Percentiles rank a stretch among this genome's conserved stretches.
phyloP scores from a whole-genome alignment of 2,797 vertebrate genomes.

The Arrhamphus sclerolepis region DNA sequence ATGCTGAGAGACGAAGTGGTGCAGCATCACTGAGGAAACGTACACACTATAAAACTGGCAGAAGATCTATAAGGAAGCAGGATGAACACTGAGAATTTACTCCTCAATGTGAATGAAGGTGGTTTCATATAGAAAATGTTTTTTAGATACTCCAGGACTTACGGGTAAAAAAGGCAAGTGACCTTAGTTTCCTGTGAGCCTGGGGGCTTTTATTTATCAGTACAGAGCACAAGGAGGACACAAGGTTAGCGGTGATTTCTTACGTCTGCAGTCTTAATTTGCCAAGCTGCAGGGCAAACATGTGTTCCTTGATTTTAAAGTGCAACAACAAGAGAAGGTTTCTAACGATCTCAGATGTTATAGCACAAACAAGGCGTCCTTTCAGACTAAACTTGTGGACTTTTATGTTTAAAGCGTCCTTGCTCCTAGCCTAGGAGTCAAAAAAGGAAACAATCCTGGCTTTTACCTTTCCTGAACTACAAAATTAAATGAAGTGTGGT shows the following conservation, averaged over 20 bases:
- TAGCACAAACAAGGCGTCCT: conserved; percentile 55
- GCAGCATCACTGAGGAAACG: conserved; percentile 22
- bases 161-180: conserved; percentile 46
- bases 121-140: conserved; percentile 21
- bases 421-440: conserved; percentile 33
- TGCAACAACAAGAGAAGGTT: conserved; percentile 49
- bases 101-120: conserved; percentile 15
- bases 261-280: conserved; percentile 69
- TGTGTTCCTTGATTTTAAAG: conserved; percentile 69
- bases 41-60: background rate
- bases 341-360: conserved; percentile 50
- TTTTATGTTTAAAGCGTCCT: conserved; percentile 42
- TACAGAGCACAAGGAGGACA: conserved; percentile 71
- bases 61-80: conserved; percentile 7
- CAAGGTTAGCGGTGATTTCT: conserved; percentile 66
- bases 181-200: conserved; percentile 64
- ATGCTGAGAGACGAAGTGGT: conserved; percentile 10
- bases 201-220: conserved; percentile 61
- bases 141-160: conserved; percentile 15
- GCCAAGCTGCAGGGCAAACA: conserved; percentile 66
- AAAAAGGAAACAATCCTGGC: conserved; percentile 38
- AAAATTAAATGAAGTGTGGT: conserved; percentile 1
- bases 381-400: conserved; percentile 45
- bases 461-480: conserved; percentile 24
- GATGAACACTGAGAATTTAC: conserved; percentile 6